These are phyloP conservation scores for Catharus ustulatus DNA, from an alignment of 2,797 vertebrate genomes.

Conservation along the genomic window DNA sequence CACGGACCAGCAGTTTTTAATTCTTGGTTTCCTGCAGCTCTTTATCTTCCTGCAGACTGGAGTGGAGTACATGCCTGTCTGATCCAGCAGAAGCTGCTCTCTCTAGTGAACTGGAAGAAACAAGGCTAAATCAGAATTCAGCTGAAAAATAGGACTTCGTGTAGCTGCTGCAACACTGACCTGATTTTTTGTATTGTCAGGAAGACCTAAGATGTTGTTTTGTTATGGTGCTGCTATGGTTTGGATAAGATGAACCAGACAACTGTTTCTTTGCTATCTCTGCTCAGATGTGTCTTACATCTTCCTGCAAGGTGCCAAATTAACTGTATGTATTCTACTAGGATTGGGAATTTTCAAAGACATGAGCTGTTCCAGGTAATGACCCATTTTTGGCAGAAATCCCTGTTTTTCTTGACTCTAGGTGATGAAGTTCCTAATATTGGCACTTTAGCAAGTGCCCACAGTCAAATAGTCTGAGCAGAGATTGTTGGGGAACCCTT, in stretches of 20 bases:
- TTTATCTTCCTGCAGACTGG: background rate
- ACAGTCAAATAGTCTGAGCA: rapidly evolving
- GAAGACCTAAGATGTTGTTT: background rate
- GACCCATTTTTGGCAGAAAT: background rate
- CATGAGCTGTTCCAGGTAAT: background rate
- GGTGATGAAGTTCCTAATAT: background rate
- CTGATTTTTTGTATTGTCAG: background rate
- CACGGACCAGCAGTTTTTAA: background rate
- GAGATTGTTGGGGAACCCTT: rapidly evolving
- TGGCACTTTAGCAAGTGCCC: background rate
- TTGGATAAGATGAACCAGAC: background rate
- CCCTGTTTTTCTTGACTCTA: background rate
- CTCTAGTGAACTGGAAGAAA: background rate
- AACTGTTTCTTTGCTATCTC: background rate
- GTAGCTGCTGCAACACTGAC: background rate
- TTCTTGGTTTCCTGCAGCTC: background rate
- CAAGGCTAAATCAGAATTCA: background rate
- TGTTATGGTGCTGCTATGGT: background rate
- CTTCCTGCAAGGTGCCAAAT: background rate
- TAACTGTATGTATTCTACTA: background rate
- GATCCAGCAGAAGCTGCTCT: background rate
- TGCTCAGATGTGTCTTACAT: background rate
- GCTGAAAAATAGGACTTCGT: background rate
- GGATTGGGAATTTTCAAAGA: background rate
- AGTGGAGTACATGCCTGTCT: background rate